Percentiles rank a stretch among this genome's conserved stretches.
Conservation (phyloP, 92 coral and sea anemone species). For the Hydrozoanthus gracilis region DNA sequence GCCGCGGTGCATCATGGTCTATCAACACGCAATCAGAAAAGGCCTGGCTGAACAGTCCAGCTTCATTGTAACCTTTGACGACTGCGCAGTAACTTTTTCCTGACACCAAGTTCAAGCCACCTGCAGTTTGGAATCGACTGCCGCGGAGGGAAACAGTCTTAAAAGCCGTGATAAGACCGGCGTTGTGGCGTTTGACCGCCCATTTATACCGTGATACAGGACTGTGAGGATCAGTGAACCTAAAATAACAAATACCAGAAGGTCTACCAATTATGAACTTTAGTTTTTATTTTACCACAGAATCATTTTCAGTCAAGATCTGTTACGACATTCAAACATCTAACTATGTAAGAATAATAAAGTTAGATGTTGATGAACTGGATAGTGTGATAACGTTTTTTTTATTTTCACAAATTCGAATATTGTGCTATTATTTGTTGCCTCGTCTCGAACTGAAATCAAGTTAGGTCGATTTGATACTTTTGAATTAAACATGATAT, state of each 20-base stretch:
- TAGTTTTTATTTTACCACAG: too few species aligned
- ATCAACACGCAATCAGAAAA: conserved; percentile 86
- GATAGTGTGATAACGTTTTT: too few species aligned
- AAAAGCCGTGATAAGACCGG: conserved; percentile 70
- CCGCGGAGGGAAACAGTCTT: conserved; percentile 50
- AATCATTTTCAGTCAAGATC: too few species aligned
- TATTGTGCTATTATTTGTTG: too few species aligned
- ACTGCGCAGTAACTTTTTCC: conserved; percentile 87
- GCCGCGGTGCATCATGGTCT: conserved; percentile 90
- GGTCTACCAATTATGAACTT: too few species aligned
- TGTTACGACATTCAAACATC: too few species aligned
- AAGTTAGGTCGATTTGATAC: too few species aligned
- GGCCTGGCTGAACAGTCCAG: conserved; percentile 79
- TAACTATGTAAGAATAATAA: too few species aligned
- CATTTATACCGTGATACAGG: conserved; percentile 76
- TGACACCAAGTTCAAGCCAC: conserved; percentile 77
- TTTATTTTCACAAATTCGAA: too few species aligned
- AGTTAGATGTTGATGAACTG: too few species aligned
- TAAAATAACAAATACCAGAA: not conserved
- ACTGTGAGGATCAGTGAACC: conserved; percentile 79
- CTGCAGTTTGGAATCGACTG: conserved; percentile 58
- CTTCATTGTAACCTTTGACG: conserved; percentile 85
- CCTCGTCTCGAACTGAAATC: too few species aligned
- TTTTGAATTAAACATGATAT: too few species aligned
- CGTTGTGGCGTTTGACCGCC: conserved; percentile 78